phyloP scores from a whole-genome alignment of 2,888 invertebrate species.

The Drosophila limbata region DNA sequence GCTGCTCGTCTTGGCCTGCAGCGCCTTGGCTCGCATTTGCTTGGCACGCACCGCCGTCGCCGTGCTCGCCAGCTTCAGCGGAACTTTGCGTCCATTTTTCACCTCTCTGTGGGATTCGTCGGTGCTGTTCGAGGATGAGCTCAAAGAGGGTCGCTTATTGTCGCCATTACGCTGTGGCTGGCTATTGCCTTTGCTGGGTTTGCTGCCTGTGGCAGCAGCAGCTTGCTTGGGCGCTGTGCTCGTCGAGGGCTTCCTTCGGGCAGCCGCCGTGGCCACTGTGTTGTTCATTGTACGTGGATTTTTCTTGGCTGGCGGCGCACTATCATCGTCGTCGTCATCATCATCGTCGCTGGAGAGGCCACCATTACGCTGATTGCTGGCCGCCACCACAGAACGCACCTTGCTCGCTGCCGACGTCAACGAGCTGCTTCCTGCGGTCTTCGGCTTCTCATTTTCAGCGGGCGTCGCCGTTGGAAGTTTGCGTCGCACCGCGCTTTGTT shows the following conservation, averaged over 20 bases:
- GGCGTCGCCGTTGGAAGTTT: conserved; percentile 37
- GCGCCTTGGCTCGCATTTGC: conserved; percentile 64
- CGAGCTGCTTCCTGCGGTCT: conserved; percentile 37
- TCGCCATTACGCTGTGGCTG: conserved; percentile 61
- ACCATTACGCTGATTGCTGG: conserved; percentile 66
- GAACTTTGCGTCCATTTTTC: conserved; percentile 72
- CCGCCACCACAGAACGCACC: conserved; percentile 59
- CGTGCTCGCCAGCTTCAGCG: conserved; percentile 74
- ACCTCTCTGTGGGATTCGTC: conserved; percentile 67
- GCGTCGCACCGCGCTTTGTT: conserved; percentile 36
- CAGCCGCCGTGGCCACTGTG: conserved; percentile 46
- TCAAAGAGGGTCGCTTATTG: conserved; percentile 67
- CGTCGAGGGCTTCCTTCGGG: conserved; percentile 51
- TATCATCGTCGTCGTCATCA: conserved; percentile 62
- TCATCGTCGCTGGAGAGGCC: conserved; percentile 87
- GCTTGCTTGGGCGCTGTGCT: conserved; percentile 27
- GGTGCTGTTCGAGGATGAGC: conserved; percentile 73
- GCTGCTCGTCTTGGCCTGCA: conserved; percentile 56
- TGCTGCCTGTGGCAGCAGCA: conserved; percentile 12
- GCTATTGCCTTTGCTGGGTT: conserved; percentile 25
- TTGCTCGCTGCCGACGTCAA: conserved; percentile 58
- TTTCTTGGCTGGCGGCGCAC: conserved; percentile 75
- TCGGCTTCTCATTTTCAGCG: conserved; percentile 50
- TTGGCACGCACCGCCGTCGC: conserved; percentile 71
- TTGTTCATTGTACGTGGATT: conserved; percentile 50